Base-by-base conservation (phyloP, 2,888 invertebrate genomes). In the Adela reaumurella region DNA sequence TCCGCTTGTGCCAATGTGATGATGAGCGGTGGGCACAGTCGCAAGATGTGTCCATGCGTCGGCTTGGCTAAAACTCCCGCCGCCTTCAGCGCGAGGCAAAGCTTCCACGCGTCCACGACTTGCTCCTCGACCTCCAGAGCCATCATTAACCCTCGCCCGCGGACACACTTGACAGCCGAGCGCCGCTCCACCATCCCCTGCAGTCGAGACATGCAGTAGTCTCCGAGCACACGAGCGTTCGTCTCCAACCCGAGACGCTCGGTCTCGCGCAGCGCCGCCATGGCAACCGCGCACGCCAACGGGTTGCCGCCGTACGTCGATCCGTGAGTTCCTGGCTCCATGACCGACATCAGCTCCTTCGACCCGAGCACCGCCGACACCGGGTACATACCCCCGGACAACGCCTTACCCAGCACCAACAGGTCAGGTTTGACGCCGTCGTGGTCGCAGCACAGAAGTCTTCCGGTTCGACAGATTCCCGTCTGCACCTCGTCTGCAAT, bases 251-350 rank as follows among this genome's bases (percentile, higher is more conserved):
- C 35, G 35, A 8, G 35, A 8, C 35, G 35, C 35, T 14, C 3
- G 8, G 35, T 35, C 35, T 35, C 35, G 65, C 47, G 51, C 47
- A 52, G 48, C 46, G 43, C 87, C 46, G 87, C 86, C 46, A 90
- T 81, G 1, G 89, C 90, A 0, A 93, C 83, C 62, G 82, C 82
- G 54, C 87, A 87, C 0, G 87, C 92, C 18, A 94, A 67, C 0
- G 92, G 90, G 68, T 91, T 93, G 2, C 92, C 92, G 5, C 92
- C 92, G 58, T 88, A 93, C 0, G 92, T 94, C 1, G 92, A 92
- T 18, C 92, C 92, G 63, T 94, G 92, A 3, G 80, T 78, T 19
- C 81, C 81, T 67, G 49, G 43, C 49, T 52, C 19, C 42, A 17
- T 49, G 10, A 44, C 17, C 35, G 10, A 19, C 49, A 52, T 52